Conservation (phyloP, 2,888 invertebrate species). For the Lepidocyrtinus sp. region DNA sequence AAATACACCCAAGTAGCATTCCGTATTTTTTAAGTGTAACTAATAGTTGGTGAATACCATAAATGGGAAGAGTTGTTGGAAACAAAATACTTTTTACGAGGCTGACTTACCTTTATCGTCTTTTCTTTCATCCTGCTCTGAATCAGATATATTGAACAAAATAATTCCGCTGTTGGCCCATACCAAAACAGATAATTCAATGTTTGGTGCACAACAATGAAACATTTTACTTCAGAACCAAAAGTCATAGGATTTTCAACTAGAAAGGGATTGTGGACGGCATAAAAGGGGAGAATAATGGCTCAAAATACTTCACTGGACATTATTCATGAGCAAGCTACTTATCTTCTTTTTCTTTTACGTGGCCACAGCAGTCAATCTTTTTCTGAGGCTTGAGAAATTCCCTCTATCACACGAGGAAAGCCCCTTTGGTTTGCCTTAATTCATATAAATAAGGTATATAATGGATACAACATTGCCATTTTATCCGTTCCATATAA, state of each 20-base stretch:
- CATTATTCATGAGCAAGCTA: conserved; percentile 53
- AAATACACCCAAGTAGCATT: neutral
- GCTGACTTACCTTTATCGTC: conserved; percentile 65
- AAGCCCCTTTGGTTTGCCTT: neutral
- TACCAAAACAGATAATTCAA: no score
- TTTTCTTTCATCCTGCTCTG: conserved; percentile 63
- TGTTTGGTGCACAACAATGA: no score
- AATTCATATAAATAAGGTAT: neutral
- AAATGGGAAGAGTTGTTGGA: no score
- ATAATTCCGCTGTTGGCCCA: no score
- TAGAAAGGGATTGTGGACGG: conserved; percentile 27
- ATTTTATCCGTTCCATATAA: conserved; percentile 42
- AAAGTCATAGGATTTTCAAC: conserved; percentile 29
- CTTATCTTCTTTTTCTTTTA: conserved; percentile 21
- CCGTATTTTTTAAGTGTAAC: neutral
- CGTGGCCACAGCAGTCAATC: conserved; percentile 11
- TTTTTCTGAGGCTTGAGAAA: neutral
- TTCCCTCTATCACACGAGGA: neutral
- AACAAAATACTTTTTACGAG: neutral
- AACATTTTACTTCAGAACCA: conserved; percentile 20
- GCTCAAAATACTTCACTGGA: conserved; percentile 35
- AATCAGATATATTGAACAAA: conserved; percentile 88
- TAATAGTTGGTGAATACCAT: neutral
- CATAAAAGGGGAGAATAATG: conserved; percentile 34
- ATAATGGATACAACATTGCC: neutral